Conservation (phyloP, 2,888 invertebrate species). For the Oxytorus armatus region DNA sequence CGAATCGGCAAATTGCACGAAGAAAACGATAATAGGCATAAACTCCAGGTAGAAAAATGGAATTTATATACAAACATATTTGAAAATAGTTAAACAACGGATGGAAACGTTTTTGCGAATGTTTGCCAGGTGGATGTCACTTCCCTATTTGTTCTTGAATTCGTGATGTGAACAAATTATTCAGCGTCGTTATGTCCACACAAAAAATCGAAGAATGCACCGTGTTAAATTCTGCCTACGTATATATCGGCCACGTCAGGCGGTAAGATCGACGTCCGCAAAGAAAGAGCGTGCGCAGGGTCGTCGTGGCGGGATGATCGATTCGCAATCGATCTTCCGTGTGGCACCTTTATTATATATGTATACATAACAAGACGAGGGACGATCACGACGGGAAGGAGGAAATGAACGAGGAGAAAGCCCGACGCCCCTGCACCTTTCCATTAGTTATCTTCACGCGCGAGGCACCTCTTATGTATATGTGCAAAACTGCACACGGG, state of each 20-base stretch:
- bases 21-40: not conserved
- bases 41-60: not conserved
- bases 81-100: too few species aligned
- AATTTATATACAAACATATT: not conserved
- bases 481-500: conserved; percentile 72
- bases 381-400: conserved; percentile 54
- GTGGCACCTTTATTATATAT: conserved; percentile 29
- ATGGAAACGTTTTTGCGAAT: too few species aligned
- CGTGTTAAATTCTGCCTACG: not conserved
- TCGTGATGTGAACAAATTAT: conserved; percentile 45
- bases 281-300: conserved; percentile 32
- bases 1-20: not conserved
- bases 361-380: conserved; percentile 37
- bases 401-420: conserved; percentile 72
- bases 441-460: conserved; percentile 70
- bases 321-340: conserved; percentile 65
- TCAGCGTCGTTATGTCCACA: not conserved
- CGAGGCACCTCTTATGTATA: conserved; percentile 70
- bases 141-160: too few species aligned
- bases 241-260: conserved; percentile 3
- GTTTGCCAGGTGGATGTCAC: too few species aligned
- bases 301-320: conserved; percentile 37
- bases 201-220: not conserved
- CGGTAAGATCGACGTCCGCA: conserved; percentile 59
- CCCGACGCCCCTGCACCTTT: conserved; percentile 80